Percentiles rank a stretch among this genome's conserved stretches.
Evolutionary conservation across 1,140 invertebrate genomes (phyloP).

Genomic region (Tetramorium parvispinum): DNA sequence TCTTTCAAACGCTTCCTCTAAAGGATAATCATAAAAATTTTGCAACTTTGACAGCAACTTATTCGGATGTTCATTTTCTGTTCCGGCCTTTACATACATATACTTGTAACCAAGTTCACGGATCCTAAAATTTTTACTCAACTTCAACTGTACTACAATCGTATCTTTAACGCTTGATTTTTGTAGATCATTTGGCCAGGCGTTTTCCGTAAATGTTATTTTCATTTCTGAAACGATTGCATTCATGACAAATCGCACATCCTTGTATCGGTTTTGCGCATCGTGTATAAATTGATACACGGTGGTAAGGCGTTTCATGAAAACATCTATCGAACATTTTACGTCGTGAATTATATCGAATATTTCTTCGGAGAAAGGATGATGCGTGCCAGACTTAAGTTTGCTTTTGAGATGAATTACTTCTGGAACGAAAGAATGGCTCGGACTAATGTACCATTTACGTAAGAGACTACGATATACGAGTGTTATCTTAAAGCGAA

Average conservation of each 20-base stretch:
- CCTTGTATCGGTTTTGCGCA: conserved; percentile 23
- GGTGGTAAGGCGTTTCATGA: background rate
- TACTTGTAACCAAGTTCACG: conserved; percentile 18
- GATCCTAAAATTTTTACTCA: conserved; percentile 30
- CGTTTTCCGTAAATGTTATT: conserved; percentile 36
- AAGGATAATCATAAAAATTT: conserved; percentile 27
- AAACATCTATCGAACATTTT: background rate
- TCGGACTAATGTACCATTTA: conserved; percentile 62
- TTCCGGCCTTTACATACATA: background rate
- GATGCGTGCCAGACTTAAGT: conserved; percentile 5
- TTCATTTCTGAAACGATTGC: background rate
- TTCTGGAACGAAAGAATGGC: conserved; percentile 24
- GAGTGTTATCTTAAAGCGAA: conserved; percentile 56
- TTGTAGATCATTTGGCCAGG: conserved; percentile 31
- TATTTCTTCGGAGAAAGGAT: conserved; percentile 5
- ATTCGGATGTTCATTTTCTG: background rate
- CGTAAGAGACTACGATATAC: conserved; percentile 23
- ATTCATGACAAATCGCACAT: conserved; percentile 31
- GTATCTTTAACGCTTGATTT: background rate
- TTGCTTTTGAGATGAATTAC: conserved; percentile 5
- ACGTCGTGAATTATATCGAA: conserved; percentile 9
- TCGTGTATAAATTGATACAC: conserved; percentile 10
- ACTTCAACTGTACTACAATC: conserved; percentile 15
- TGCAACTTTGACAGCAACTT: conserved; percentile 35
- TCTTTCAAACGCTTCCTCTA: conserved; percentile 26